Conservation (phyloP, 2,113 vertebrate genomes). For the Tetrao urogallus region DNA sequence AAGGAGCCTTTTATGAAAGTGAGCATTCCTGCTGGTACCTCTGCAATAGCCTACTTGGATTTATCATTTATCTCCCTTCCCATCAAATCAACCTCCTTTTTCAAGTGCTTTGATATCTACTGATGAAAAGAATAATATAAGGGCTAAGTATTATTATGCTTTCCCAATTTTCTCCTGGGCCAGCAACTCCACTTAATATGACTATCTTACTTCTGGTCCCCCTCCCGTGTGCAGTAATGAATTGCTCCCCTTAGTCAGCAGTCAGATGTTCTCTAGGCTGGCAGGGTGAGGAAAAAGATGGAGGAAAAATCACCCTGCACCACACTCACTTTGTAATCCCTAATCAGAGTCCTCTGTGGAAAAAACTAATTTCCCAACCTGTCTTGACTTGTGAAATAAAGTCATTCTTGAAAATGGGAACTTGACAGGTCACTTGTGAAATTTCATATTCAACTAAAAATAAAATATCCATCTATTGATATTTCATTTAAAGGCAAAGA, state of each 20-base stretch:
- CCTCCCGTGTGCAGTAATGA: not conserved
- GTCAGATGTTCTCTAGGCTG: not conserved
- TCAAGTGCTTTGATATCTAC: conserved; percentile 41
- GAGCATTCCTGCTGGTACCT: not conserved
- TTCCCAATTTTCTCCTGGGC: conserved; percentile 18
- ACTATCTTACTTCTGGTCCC: not conserved
- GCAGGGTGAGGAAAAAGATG: conserved; percentile 1
- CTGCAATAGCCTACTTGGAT: conserved; percentile 9
- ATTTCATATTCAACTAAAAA: conserved; percentile 76
- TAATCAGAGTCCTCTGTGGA: conserved; percentile 69
- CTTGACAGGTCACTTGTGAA: conserved; percentile 71
- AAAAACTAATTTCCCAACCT: conserved; percentile 79
- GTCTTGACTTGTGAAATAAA: conserved; percentile 76
- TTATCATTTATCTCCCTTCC: conserved; percentile 9
- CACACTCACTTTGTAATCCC: conserved; percentile 66
- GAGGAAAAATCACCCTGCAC: conserved; percentile 33
- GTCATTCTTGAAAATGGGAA: conserved; percentile 70
- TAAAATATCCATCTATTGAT: conserved; percentile 78
- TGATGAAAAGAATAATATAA: conserved; percentile 35
- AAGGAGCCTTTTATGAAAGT: not conserved
- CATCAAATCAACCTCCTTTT: conserved; percentile 36
- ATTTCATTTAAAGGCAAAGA: conserved; percentile 75
- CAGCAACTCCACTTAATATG: conserved; percentile 17
- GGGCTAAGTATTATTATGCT: conserved; percentile 15
- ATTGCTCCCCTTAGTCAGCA: conserved; percentile 52